Evolutionary conservation across 2,888 invertebrate species (phyloP), one percentile per base, ranked within the genome.

Genomic region (Resseliella maxima): DNA sequence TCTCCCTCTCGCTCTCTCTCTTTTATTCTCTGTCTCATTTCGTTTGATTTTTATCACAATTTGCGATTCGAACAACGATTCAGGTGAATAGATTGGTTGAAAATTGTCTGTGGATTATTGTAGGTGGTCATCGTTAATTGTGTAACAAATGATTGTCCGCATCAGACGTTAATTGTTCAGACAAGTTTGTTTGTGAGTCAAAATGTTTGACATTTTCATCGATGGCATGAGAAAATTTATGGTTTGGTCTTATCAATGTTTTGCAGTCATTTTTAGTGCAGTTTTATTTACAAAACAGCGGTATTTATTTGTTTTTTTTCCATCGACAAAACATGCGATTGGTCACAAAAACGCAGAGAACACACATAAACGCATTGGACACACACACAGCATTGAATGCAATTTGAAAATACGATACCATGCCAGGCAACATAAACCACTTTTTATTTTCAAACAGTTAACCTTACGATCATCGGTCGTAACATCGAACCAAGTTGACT

Each of bases 61-160:
- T n/a, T n/a, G n/a, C n/a, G n/a, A n/a, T n/a, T n/a, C n/a, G 83
- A 1, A 27, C 36, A 24, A n/a, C 21, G 83, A 83, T 83, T 83
- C 83, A 83, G 83, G 83, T 83, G 83, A 38, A 83, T 18, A n/a
- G 83, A 83, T 83, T 83, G 38, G 38, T 12, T n/a, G n/a, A 83
- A n/a, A n/a, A n/a, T n/a, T n/a, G n/a, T n/a, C n/a, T n/a, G n/a
- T n/a, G n/a, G n/a, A n/a, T n/a, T 83, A 21, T 38, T 72, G 31
- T 72, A 38, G 83, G 83, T 83, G 83, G 83, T 83, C 83, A 83
- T 21, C 8, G 5, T 18, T n/a, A 31, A 31, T 72, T 12, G 1
- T 83, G 5, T 38, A 21, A 38, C 83, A 83, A 83, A 72, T 72
- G 31, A 31, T 72, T 72, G 5, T 72, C 46, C 1, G 12, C 5